Percentiles rank a stretch among this genome's conserved stretches.
These are phyloP conservation scores for Chironomus tepperi DNA, from an alignment of 1,140 invertebrate genomes.

Conservation along the genomic window DNA sequence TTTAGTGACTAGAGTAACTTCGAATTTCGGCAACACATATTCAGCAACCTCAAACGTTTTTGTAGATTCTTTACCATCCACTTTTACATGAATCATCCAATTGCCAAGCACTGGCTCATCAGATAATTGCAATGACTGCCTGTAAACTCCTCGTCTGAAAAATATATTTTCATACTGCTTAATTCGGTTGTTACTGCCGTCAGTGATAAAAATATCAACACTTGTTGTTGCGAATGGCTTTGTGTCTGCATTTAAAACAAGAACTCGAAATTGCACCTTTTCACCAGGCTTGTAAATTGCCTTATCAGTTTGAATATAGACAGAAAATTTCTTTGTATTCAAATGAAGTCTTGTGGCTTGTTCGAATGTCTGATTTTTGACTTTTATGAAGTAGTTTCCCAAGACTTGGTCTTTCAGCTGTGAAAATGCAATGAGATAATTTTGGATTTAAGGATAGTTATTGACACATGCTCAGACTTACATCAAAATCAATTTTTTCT, in stretches of 20 bases:
- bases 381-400: neutral
- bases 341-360: neutral
- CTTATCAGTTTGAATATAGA: conserved; percentile 92
- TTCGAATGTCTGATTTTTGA: neutral
- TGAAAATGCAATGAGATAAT: neutral
- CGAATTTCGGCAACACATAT: neutral
- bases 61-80: neutral
- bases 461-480: too few relatives aligned
- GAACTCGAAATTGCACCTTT: conserved; percentile 71
- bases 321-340: conserved; percentile 71
- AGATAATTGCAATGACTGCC: neutral
- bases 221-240: conserved; percentile 43
- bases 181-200: neutral
- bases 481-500: too few relatives aligned
- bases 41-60: neutral
- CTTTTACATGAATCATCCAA: neutral
- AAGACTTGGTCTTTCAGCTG: neutral
- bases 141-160: neutral
- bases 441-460: too few relatives aligned
- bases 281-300: conserved; percentile 85
- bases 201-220: neutral
- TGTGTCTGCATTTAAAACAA: conserved; percentile 68
- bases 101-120: neutral
- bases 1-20: neutral
- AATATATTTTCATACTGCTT: neutral